Percentiles rank a stretch among this genome's conserved stretches.
Conservation (phyloP, 2,797 vertebrate species). For the Micromesistius poutassou region DNA sequence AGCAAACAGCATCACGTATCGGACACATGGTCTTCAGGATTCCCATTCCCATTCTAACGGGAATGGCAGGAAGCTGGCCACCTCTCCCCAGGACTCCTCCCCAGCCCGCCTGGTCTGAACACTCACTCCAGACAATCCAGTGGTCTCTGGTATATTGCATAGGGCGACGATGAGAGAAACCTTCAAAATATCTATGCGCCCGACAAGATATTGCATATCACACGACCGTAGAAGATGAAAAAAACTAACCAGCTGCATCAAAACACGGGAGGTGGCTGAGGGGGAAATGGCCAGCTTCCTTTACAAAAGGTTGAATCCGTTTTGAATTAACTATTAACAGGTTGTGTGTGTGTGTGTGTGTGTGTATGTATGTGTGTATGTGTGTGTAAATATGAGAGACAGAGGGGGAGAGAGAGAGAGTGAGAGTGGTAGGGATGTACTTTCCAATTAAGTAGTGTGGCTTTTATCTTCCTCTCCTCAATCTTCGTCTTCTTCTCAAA, state of each 20-base stretch:
- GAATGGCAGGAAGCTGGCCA: not conserved
- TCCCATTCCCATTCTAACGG: not conserved
- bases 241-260: not conserved
- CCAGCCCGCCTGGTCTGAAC: not conserved
- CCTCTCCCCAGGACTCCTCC: not conserved
- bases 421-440: not conserved
- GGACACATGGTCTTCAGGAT: not conserved
- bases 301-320: not conserved
- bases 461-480: not conserved
- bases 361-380: not conserved
- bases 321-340: not conserved
- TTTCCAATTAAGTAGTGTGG: constrained; percentile 5
- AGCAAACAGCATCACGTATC: not conserved
- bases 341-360: constrained; percentile 4
- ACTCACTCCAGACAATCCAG: not conserved
- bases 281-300: not conserved
- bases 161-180: not conserved
- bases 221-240: not conserved
- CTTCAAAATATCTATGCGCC: not conserved
- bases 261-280: not conserved
- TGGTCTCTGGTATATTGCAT: constrained; percentile 1
- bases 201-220: not conserved
- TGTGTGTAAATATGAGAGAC: not conserved
- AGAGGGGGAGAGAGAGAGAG: constrained; percentile 5
- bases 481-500: not conserved